phyloP scores from a whole-genome alignment of 2,888 invertebrate species.

The Plusia festucae region DNA sequence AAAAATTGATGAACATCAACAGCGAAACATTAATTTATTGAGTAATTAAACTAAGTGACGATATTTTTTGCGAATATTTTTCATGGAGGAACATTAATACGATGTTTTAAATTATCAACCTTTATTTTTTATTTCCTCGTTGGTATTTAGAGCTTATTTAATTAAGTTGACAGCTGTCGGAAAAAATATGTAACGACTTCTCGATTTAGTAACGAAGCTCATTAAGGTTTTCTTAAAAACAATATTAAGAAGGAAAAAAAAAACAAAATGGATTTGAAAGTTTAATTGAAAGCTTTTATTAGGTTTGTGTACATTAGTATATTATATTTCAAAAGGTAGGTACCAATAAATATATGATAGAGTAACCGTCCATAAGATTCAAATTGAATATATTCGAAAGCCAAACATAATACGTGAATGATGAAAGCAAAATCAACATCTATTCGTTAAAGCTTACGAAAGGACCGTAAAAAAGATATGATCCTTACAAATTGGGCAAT shows the following conservation, averaged over 20 bases:
- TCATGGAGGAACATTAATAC: background rate
- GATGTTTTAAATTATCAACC: background rate
- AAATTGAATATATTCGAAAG: background rate
- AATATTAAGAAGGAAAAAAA: no score
- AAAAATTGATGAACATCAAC: constrained; percentile 10
- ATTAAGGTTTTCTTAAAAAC: no score
- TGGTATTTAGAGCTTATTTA: no score
- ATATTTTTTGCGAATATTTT: constrained; percentile 12
- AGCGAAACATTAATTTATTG: constrained; percentile 10
- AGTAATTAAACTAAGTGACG: constrained; percentile 23
- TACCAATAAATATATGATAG: no score
- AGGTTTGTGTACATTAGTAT: no score
- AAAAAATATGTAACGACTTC: no score
- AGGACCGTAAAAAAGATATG: background rate
- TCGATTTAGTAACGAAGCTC: no score
- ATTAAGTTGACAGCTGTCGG: no score
- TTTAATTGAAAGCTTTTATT: no score
- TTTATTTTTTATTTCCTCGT: no score
- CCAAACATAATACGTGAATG: background rate
- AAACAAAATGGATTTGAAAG: no score
- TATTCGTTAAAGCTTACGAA: background rate
- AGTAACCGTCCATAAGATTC: background rate
- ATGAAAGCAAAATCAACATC: constrained; percentile 1
- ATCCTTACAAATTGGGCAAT: background rate
- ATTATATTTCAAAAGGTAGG: no score